These are phyloP conservation scores for Drosophila athabasca DNA, from an alignment of 1,140 invertebrate genomes.

Conservation along the genomic window DNA sequence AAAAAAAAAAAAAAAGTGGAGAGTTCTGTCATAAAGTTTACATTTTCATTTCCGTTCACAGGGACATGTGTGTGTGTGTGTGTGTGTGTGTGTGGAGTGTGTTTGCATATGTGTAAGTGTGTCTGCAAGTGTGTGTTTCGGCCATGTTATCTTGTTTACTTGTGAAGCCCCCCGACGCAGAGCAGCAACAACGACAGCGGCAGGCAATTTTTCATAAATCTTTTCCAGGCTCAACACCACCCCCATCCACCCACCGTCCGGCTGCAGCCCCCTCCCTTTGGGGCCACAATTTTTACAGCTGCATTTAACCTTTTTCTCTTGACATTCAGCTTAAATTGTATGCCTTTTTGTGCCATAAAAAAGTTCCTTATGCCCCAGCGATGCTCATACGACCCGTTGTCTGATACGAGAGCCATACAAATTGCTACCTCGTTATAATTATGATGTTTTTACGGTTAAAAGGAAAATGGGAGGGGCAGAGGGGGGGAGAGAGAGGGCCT, in stretches of 20 bases:
- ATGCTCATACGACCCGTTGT: slow-evolving; percentile 67
- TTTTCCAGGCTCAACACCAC: slow-evolving; percentile 16
- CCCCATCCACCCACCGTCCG: not conserved
- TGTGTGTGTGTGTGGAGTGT: slow-evolving; percentile 14
- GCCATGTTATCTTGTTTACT: slow-evolving; percentile 69
- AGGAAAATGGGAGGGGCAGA: slow-evolving; percentile 29
- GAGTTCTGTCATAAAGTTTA: slow-evolving; percentile 67
- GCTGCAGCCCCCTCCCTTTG: slow-evolving; percentile 8
- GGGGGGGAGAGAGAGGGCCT: not conserved
- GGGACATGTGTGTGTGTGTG: slow-evolving; percentile 4
- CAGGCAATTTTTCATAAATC: slow-evolving; percentile 77
- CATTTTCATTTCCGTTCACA: slow-evolving; percentile 71
- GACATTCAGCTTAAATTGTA: slow-evolving; percentile 70
- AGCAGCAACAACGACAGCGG: slow-evolving; percentile 57
- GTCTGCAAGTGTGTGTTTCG: slow-evolving; percentile 22
- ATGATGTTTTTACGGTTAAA: slow-evolving; percentile 71
- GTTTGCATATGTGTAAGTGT: slow-evolving; percentile 10
- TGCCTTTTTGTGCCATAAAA: slow-evolving; percentile 70
- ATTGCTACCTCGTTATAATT: slow-evolving; percentile 78
- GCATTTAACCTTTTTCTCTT: slow-evolving; percentile 76
- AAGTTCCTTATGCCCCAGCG: slow-evolving; percentile 41
- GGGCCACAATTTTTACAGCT: slow-evolving; percentile 63
- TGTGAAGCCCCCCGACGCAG: slow-evolving; percentile 61
- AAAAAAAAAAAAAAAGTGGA: slow-evolving; percentile 30
- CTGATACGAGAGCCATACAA: slow-evolving; percentile 34